Evolutionary conservation across 2,797 vertebrate species (phyloP), one percentile per base, ranked within the genome.

Genomic region (Lagodon rhomboides): DNA sequence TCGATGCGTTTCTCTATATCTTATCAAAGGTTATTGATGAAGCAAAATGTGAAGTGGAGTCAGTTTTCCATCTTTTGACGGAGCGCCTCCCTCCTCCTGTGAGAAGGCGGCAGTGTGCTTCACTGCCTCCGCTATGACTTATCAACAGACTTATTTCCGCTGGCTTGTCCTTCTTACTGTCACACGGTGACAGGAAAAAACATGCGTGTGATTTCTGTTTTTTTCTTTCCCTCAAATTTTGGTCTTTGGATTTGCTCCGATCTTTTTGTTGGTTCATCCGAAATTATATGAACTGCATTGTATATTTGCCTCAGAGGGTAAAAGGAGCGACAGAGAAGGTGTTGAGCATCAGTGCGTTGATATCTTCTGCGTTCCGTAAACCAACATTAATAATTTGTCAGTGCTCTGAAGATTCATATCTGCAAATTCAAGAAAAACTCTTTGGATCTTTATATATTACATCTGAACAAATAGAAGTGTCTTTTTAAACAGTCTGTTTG

Each of bases 21-120:
- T 87, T 91, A 89, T 87, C 87, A 83, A 85, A 93, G 85, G 87
- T 85, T 93, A 92, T 87, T 91, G 89, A 88, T 91, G 87, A 90
- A 82, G 88, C 77, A 72, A 73, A 87, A 84, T 88, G 87, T 91
- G 85, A 87, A 91, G 88, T 87, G 81, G 88, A 90, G 88, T 90
- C 89, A 85, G 80, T 89, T 90, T 86, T 89, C 81, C 80, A 56
- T 83, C 75, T 82, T 82, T 76, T 80, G 79, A 83, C 85, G 82
- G 74, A 79, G 60, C 27, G 56, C 76, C 77, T 87, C 82, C 77
- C 75, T 75, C 79, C 80, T 79, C 81, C 79, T 87, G 73, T 65
- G 86, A 78, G 82, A 60, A 81, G 89, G 83, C 68, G 64, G 80
- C 82, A 82, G 75, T 85, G 85, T 87, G 86, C 88, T 82, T 82